These are phyloP conservation scores for Champsocephalus esox DNA, from an alignment of 2,797 vertebrate species.

Conservation along the genomic window DNA sequence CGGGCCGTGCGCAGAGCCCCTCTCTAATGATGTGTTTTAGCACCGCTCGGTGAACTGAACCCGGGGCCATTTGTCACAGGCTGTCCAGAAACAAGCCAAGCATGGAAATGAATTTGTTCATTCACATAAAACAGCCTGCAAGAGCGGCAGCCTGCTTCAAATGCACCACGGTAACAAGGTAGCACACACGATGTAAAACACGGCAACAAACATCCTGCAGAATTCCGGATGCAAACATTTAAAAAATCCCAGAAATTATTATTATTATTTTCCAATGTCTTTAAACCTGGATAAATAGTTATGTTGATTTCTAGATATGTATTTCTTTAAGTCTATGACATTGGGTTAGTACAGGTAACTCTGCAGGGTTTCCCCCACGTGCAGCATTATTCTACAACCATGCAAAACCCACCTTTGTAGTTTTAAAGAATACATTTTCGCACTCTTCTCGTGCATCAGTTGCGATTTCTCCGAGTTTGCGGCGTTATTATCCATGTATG, in stretches of 20 bases:
- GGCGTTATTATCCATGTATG: constrained; percentile 78
- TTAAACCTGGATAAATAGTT: neutral
- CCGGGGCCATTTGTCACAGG: constrained; percentile 77
- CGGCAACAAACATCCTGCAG: neutral
- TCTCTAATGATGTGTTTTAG: constrained; percentile 71
- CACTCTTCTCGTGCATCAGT: constrained; percentile 83
- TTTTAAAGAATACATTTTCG: constrained; percentile 83
- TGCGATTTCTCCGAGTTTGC: constrained; percentile 86
- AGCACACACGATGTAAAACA: too few species aligned
- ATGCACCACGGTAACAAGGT: constrained; percentile 57
- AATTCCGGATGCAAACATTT: too few species aligned
- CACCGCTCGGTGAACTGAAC: constrained; percentile 65
- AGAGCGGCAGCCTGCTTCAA: constrained; percentile 42
- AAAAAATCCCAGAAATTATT: neutral
- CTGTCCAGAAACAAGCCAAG: constrained; percentile 79
- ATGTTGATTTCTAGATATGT: accelerated
- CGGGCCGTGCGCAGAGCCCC: constrained; percentile 15
- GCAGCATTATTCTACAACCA: neutral
- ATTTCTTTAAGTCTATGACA: neutral
- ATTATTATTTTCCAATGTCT: neutral
- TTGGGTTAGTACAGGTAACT: neutral
- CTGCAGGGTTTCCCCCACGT: neutral
- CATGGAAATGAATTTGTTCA: constrained; percentile 84
- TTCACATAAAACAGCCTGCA: constrained; percentile 74
- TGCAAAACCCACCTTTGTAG: constrained; percentile 77